A percentile compares a stretch with the other conserved stretches of the same genome.
These are phyloP conservation scores for Mythimna impura DNA, from an alignment of 2,888 invertebrate genomes.

Conservation along the genomic window DNA sequence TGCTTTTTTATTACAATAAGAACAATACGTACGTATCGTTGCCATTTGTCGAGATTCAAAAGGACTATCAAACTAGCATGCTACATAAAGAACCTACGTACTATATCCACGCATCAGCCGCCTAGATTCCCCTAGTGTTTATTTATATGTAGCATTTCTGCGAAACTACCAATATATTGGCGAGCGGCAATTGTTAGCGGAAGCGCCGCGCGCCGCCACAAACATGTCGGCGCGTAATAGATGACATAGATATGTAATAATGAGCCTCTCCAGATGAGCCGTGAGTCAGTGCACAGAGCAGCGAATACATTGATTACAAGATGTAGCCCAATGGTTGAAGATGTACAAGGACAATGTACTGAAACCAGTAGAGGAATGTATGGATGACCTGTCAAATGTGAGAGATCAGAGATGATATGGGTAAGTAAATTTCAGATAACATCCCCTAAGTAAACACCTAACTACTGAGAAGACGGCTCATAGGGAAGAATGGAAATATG, in stretches of 20 bases:
- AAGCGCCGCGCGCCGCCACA: slow-evolving; percentile 17
- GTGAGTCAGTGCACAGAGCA: slow-evolving; percentile 40
- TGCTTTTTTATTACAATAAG: too few relatives aligned
- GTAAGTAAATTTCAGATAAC: too few relatives aligned
- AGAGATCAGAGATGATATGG: too few relatives aligned
- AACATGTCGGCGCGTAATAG: slow-evolving; percentile 1
- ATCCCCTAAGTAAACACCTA: too few relatives aligned
- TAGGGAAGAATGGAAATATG: too few relatives aligned
- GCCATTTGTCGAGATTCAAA: neutral
- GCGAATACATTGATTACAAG: too few relatives aligned
- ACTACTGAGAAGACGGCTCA: too few relatives aligned
- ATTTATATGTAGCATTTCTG: slow-evolving; percentile 10
- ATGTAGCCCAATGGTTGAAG: neutral
- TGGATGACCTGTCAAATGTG: too few relatives aligned
- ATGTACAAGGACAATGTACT: neutral
- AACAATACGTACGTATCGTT: too few relatives aligned
- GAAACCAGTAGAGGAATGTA: too few relatives aligned
- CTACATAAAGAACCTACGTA: neutral
- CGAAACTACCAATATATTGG: slow-evolving; percentile 32
- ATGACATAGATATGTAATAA: slow-evolving; percentile 14
- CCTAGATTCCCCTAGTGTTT: neutral
- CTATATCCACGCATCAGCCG: neutral
- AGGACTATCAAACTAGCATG: neutral
- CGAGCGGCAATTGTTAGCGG: slow-evolving; percentile 51
- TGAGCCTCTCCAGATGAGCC: slow-evolving; percentile 39